Percentiles rank a stretch among this genome's conserved stretches.
These are phyloP conservation scores for Mungos mungo DNA, from an alignment of 2,113 vertebrate genomes.

Conservation along the genomic window DNA sequence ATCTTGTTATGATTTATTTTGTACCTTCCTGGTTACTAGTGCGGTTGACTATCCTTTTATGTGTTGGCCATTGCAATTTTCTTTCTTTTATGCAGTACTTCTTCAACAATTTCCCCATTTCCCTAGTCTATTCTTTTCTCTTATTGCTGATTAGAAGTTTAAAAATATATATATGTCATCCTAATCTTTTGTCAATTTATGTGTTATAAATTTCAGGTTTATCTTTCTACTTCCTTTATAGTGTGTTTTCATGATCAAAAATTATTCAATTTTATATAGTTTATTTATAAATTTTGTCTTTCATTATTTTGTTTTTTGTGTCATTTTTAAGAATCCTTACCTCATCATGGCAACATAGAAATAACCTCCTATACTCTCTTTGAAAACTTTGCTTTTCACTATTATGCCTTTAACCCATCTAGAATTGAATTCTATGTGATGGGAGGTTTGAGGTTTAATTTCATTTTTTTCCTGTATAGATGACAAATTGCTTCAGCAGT, in stretches of 20 bases:
- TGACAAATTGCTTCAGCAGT: neutral
- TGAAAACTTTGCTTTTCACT: neutral
- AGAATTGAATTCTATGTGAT: neutral
- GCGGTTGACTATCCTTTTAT: neutral
- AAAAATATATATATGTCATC: neutral
- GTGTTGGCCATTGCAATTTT: neutral
- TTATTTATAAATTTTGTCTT: conserved; percentile 3
- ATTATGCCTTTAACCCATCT: neutral
- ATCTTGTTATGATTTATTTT: neutral
- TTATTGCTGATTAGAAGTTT: neutral
- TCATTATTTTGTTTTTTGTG: neutral
- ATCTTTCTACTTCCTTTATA: neutral
- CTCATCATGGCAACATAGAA: neutral
- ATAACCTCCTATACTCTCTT: neutral
- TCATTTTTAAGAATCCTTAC: neutral
- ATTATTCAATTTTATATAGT: neutral
- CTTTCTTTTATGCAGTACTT: neutral
- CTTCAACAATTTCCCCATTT: neutral
- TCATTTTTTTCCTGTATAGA: neutral
- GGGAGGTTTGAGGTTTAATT: neutral
- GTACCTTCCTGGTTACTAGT: neutral
- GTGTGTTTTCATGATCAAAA: neutral
- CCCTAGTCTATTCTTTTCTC: neutral
- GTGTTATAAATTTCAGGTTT: neutral
- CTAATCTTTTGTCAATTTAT: neutral